Conservation (phyloP, 1,140 invertebrate genomes). For the Ceratosolen solmsi region DNA sequence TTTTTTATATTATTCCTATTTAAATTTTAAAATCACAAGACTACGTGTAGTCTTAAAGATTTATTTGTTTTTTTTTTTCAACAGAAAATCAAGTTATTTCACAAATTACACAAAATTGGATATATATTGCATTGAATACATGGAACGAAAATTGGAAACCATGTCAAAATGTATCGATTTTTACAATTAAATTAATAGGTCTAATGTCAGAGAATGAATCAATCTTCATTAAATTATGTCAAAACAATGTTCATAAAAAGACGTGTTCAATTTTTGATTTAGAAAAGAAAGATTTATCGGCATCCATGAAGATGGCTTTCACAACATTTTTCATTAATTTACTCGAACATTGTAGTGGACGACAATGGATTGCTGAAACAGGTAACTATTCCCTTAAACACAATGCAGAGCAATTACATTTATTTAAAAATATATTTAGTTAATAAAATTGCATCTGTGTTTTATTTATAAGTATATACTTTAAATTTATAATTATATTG, state of each 20-base stretch:
- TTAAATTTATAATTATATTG: background rate
- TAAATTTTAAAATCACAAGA: background rate
- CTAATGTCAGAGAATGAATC: conserved; percentile 68
- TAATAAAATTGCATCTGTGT: too few relatives aligned
- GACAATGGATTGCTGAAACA: conserved; percentile 74
- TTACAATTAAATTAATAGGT: conserved; percentile 71
- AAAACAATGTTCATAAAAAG: conserved; percentile 66
- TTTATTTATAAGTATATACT: too few relatives aligned
- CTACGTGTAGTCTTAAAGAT: background rate
- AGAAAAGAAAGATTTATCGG: conserved; percentile 62
- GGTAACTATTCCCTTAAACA: conserved; percentile 56
- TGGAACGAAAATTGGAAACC: conserved; percentile 64
- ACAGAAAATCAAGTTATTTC: conserved; percentile 33
- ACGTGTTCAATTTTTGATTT: conserved; percentile 65
- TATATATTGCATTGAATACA: conserved; percentile 59
- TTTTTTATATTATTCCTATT: background rate
- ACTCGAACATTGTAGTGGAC: conserved; percentile 73
- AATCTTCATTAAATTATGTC: conserved; percentile 64
- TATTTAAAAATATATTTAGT: too few relatives aligned
- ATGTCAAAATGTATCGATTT: conserved; percentile 67
- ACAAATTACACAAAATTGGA: conserved; percentile 57
- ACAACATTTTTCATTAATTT: conserved; percentile 75
- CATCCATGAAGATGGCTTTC: conserved; percentile 77
- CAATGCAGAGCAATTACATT: too few relatives aligned
- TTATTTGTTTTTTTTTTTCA: conserved; percentile 16